phyloP scores from a whole-genome alignment of 2,797 vertebrate genomes.

The Cossypha dichroa region DNA sequence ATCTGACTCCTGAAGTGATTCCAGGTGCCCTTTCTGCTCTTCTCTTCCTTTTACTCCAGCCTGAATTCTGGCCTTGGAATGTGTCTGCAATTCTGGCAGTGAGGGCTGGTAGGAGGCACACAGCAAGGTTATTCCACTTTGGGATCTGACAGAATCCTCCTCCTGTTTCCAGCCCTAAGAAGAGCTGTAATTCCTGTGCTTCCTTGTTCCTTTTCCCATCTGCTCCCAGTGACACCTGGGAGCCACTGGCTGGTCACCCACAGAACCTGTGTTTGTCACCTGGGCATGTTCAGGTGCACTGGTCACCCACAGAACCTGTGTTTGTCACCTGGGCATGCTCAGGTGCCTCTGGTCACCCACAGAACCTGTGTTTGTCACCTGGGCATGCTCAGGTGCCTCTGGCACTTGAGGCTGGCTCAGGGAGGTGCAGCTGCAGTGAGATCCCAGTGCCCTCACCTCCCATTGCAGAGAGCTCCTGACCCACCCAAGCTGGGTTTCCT shows the following conservation, averaged over 20 bases:
- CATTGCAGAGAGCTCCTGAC: background rate
- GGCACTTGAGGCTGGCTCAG: background rate
- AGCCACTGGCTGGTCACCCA: background rate
- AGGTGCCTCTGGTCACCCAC: background rate
- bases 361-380: too few relatives aligned
- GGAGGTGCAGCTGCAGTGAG: background rate
- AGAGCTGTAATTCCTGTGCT: background rate
- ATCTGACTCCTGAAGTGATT: background rate
- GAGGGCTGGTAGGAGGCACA: background rate
- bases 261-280: too few relatives aligned
- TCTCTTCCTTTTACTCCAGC: background rate
- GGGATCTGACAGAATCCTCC: background rate
- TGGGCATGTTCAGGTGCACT: too few relatives aligned
- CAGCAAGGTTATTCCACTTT: background rate
- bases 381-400: too few relatives aligned
- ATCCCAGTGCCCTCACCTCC: background rate
- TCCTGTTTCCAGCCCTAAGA: background rate
- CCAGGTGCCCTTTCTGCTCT: background rate
- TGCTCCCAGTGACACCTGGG: background rate
- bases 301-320: fast-evolving
- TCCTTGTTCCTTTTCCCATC: background rate
- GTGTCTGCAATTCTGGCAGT: background rate
- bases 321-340: background rate
- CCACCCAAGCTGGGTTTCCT: background rate
- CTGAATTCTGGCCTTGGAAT: background rate